Percentiles rank a stretch among this genome's conserved stretches.
phyloP scores from a whole-genome alignment of 2,113 vertebrate genomes.

The Hyperopisus bebe region DNA sequence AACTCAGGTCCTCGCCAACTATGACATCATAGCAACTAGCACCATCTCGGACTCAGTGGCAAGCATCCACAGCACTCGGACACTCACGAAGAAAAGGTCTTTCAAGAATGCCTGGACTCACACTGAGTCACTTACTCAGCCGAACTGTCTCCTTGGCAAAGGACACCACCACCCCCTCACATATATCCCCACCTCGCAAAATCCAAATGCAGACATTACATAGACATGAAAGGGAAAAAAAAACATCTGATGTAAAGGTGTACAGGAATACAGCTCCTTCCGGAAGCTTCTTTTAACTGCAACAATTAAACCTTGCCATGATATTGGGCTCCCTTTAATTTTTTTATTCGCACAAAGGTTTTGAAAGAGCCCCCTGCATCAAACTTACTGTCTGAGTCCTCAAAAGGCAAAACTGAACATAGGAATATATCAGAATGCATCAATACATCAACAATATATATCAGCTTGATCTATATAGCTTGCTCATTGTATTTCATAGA shows the following conservation, averaged over 20 bases:
- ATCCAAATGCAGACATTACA: neutral
- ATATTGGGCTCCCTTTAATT: neutral
- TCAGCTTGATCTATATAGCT: neutral
- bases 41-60: neutral
- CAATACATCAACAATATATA: too few species aligned
- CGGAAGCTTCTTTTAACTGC: neutral
- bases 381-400: conserved; percentile 39
- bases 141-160: neutral
- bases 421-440: conserved; percentile 33
- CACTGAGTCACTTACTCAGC: neutral
- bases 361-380: conserved; percentile 28
- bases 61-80: neutral
- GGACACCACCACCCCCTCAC: neutral
- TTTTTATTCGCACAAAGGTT: conserved; percentile 34
- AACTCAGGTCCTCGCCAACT: neutral
- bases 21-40: neutral
- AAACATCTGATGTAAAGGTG: neutral
- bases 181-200: neutral
- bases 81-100: neutral
- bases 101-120: neutral
- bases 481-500: neutral
- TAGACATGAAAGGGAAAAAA: neutral
- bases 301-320: neutral
- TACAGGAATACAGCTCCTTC: neutral
- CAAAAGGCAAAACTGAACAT: conserved; percentile 43